Evolutionary conservation across 2,797 vertebrate genomes (phyloP).

Genomic region (Pagetopsis macropterus): DNA sequence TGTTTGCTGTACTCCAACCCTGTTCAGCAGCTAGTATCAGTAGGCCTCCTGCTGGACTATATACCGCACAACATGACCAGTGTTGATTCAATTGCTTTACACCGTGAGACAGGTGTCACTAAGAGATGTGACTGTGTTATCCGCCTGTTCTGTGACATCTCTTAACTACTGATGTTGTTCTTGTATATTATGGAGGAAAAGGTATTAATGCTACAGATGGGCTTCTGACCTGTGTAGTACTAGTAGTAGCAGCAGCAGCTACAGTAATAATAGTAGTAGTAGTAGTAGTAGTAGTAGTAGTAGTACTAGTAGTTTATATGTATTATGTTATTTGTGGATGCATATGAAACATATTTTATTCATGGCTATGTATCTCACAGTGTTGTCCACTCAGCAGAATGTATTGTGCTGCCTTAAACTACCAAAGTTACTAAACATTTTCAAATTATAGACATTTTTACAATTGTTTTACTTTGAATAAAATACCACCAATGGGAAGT

Average conservation of each 20-base stretch:
- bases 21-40: conserved; percentile 10
- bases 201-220: not conserved
- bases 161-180: not conserved
- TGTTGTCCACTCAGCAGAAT: not conserved
- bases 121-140: not conserved
- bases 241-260: not conserved
- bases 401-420: not conserved
- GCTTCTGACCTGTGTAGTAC: not conserved
- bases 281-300: not conserved
- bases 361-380: not conserved
- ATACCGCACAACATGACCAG: not conserved
- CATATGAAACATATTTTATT: not conserved
- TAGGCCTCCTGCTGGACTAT: not conserved
- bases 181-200: not conserved
- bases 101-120: conserved; percentile 2
- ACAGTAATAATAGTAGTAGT: not conserved
- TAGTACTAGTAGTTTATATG: not conserved
- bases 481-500: not conserved
- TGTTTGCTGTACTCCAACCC: conserved; percentile 6
- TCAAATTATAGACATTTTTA: not conserved
- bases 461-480: not conserved
- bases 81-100: conserved; percentile 5
- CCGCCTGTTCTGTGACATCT: not conserved
- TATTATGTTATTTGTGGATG: not conserved
- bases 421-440: not conserved